These are phyloP conservation scores for Ceratosolen fusciceps DNA, from an alignment of 1,140 invertebrate species.

Conservation along the genomic window DNA sequence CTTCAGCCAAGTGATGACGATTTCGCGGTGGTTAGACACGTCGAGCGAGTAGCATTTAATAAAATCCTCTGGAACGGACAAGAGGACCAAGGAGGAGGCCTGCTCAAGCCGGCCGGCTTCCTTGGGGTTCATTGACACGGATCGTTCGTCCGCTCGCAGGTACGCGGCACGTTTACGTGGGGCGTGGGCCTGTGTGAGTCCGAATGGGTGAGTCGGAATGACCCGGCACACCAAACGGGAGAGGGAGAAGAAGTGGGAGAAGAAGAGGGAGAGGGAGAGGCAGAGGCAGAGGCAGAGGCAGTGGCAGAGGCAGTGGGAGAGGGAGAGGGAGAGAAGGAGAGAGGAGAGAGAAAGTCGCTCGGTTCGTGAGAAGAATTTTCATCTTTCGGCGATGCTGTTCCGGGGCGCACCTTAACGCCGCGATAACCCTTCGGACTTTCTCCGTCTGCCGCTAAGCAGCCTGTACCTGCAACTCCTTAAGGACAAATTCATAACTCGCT, in stretches of 20 bases:
- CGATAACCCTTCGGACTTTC: no score
- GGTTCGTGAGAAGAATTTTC: constrained; percentile 6
- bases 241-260: not conserved
- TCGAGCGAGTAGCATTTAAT: not conserved
- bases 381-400: not conserved
- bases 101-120: constrained; percentile 45
- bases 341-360: not conserved
- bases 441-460: no score
- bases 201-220: not conserved
- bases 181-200: not conserved
- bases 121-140: constrained; percentile 55
- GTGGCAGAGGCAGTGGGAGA: not conserved
- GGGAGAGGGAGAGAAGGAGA: not conserved
- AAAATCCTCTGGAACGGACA: not conserved
- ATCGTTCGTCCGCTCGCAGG: constrained; percentile 36
- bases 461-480: no score
- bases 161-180: not conserved
- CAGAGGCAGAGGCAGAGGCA: not conserved
- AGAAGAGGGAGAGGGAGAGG: not conserved
- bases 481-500: no score
- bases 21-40: not conserved
- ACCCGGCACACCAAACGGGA: not conserved
- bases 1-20: no score
- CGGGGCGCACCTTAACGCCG: not conserved
- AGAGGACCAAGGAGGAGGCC: not conserved